Evolutionary conservation across 2,888 invertebrate genomes (phyloP).

Genomic region (Synanthedon tipuliformis): DNA sequence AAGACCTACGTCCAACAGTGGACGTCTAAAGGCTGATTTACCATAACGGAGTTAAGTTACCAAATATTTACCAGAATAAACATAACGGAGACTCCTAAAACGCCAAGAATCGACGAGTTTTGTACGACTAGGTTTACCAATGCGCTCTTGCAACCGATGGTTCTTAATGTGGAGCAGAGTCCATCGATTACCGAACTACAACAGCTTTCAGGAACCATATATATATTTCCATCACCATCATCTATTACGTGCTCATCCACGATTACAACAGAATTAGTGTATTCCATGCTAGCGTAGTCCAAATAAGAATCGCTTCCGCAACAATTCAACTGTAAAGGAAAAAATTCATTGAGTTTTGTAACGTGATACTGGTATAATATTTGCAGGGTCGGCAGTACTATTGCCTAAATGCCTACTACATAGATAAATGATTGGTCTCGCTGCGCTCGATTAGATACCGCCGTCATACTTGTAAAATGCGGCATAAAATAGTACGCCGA

Average conservation of each 20-base stretch:
- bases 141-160: slow-evolving; percentile 34
- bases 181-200: slow-evolving; percentile 21
- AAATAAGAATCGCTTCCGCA: slow-evolving; percentile 43
- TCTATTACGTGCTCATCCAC: slow-evolving; percentile 19
- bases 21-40: too few relatives aligned
- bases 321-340: slow-evolving; percentile 39
- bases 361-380: too few relatives aligned
- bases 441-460: too few relatives aligned
- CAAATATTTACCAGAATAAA: slow-evolving; percentile 46
- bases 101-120: slow-evolving; percentile 50
- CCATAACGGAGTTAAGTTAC: too few relatives aligned
- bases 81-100: slow-evolving; percentile 57
- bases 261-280: slow-evolving; percentile 31
- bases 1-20: too few relatives aligned
- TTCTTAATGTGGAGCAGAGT: slow-evolving; percentile 29
- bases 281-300: slow-evolving; percentile 40
- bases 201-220: slow-evolving; percentile 38
- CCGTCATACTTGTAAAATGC: too few relatives aligned
- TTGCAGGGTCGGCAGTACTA: too few relatives aligned
- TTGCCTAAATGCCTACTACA: too few relatives aligned
- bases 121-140: slow-evolving; percentile 37
- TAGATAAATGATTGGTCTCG: too few relatives aligned
- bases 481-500: too few relatives aligned
- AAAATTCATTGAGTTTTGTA: neutral
- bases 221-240: slow-evolving; percentile 16